Base-by-base conservation (phyloP, 2,888 invertebrate genomes). In the Pollenia angustigena region DNA sequence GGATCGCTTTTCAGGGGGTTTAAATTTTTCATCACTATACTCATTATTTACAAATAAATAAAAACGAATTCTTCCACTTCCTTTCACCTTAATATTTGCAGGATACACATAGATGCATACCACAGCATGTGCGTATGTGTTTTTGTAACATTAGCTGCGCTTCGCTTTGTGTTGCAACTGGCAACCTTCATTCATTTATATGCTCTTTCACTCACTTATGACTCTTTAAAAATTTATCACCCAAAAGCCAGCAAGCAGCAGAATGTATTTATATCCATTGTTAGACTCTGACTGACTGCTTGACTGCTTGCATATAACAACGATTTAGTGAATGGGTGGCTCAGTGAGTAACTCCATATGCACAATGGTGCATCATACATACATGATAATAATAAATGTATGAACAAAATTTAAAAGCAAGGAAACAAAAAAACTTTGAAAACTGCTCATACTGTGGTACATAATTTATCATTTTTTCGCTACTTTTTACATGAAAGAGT, bases 161-260 rank as follows among this genome's bases (percentile, higher is more conserved):
- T 81, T 81, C 83, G 72, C 66, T 87, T 80, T 76, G 58, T 32
- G 72, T 56, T 83, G 81, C 83, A 83, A 71, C 71, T 48, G 71
- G 69, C 76, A 71, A 50, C 54, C 58, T 66, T 40, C 81, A 64
- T 54, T 74, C 66, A 48, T 50, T 68, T 68, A 58, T 56, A 40
- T 58, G 42, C 23, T 68, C 78, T 23, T 60, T 69, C 52, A 60
- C 58, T 85, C 74, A 79, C 81, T 85, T 85, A 82, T 69, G 85
- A 79, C 74, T 78, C 64, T 85, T 85, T 74, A 83, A 83, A 83
- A 66, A 83, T 81, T 81, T 87, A 87, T 87, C 86, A 86, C 66
- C 86, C 83, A 80, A 58, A 50, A 71, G 42, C 69, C 82, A 52
- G 78, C 56, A 14, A 58, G 52, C 58, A 60, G 60, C 58, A 74